Base-by-base conservation (phyloP, 37 sponge, comb jelly and placozoan species). In the Halichondria panicea region DNA sequence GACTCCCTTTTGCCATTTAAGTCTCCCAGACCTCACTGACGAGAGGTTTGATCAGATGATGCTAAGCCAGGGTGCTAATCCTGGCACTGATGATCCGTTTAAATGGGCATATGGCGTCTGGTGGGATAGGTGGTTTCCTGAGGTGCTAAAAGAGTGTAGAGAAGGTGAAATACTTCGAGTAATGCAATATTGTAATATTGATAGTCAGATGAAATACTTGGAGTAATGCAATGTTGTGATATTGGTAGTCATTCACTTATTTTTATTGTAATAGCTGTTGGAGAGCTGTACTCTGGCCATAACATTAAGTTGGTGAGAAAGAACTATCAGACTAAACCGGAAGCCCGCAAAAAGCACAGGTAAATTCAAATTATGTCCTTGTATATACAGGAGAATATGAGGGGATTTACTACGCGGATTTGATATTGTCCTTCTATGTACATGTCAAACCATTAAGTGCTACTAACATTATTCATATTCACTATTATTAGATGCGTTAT, bases 41-140 rank as follows among this genome's bases (percentile, higher is more conserved):
- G 58, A 56, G 24, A 11, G 40, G 5, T 72, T 72, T 27, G n/a
- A 2, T 53, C 30, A 62, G 19, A 45, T 75, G 12, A 75, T 75
- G 63, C 22, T 9, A 5, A 43, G 12, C 13, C 46, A 38, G 33
- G 75, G 75, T 3, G 75, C 12, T 21, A 35, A 45, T 33, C 63
- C 63, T 37, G 43, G 21, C 27, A 12, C 1, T 24, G 42, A 7
- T n/a, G 79, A 72, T 43, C 73, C 70, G 27, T 63, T 66, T 48
- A 28, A 68, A 63, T 89, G 89, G 89, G 73, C 80, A 6, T 43
- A 43, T n/a, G 38, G 67, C 8, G n/a, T 68, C 21, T 79, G 81
- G 66, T 92, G 93, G 93, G 84, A 88, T 55, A 33, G 40, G 48
- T 92, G 93, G 93, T 87, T 92, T 56, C 78, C 84, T 46, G 93